phyloP scores from a whole-genome alignment of 1,140 invertebrate species.

The Magallana gigas region DNA sequence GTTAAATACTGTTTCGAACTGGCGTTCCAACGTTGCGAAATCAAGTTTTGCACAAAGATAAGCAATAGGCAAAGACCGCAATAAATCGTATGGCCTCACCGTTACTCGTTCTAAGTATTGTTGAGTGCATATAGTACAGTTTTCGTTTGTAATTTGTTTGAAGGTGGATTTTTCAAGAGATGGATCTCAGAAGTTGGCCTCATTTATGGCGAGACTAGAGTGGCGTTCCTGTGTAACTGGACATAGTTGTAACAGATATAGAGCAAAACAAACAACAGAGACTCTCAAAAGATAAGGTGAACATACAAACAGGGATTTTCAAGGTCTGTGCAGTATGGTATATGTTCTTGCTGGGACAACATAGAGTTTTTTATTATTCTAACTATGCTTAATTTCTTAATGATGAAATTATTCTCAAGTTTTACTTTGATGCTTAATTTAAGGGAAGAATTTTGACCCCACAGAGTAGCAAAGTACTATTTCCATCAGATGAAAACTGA shows the following conservation, averaged over 20 bases:
- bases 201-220: background rate
- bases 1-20: background rate
- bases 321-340: background rate
- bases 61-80: background rate
- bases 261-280: background rate
- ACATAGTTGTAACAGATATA: background rate
- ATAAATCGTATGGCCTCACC: background rate
- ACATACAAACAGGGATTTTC: background rate
- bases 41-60: background rate
- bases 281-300: background rate
- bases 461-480: too few species aligned
- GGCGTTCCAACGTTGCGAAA: conserved; percentile 2
- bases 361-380: too few species aligned
- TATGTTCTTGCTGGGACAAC: too few species aligned
- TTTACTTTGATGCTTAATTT: too few species aligned
- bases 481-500: too few species aligned
- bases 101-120: background rate
- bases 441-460: too few species aligned
- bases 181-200: background rate
- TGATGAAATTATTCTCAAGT: too few species aligned
- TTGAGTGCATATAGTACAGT: background rate
- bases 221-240: background rate
- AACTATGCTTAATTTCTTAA: too few species aligned
- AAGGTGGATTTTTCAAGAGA: background rate
- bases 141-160: background rate